Evolutionary conservation across 1,140 invertebrate species (phyloP), one percentile per base, ranked within the genome.

Genomic region (Mercenaria mercenaria): DNA sequence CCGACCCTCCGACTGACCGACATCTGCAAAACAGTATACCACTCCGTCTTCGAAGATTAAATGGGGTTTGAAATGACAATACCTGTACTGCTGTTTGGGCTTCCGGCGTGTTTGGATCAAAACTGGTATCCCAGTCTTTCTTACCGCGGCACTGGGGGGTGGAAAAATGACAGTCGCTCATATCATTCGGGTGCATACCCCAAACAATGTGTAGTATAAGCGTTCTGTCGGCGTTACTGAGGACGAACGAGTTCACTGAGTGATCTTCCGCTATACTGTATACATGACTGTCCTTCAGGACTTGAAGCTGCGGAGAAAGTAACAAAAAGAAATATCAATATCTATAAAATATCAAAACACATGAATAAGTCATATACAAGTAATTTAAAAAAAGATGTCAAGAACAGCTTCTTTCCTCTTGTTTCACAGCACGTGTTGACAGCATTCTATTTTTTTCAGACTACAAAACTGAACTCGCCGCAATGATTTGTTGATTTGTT

Each of bases 21-120:
- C n/a, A n/a, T n/a, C n/a, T n/a, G n/a, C n/a, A n/a, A n/a, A n/a
- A n/a, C n/a, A n/a, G n/a, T n/a, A n/a, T n/a, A n/a, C n/a, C n/a
- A n/a, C n/a, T n/a, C n/a, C n/a, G n/a, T n/a, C n/a, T n/a, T n/a
- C n/a, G n/a, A n/a, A n/a, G n/a, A n/a, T n/a, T n/a, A n/a, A n/a
- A n/a, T n/a, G n/a, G n/a, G n/a, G n/a, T n/a, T n/a, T n/a, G n/a
- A n/a, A n/a, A n/a, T n/a, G n/a, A n/a, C n/a, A n/a, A 81, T 87
- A 93, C 92, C 91, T 91, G 43, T 43, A 93, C 29, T 0, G 90
- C 91, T 20, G 77, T 37, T 56, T 93, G 92, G 18, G 87, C 88
- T 0, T 43, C 88, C n/a, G 72, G 74, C 11, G 85, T 76, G 41
- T 80, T 91, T 11, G 91, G 79, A 80, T 91, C 74, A 72, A 93